Base-by-base conservation (phyloP, 2,888 invertebrate species). In the Rhorus exstirpatorius region DNA sequence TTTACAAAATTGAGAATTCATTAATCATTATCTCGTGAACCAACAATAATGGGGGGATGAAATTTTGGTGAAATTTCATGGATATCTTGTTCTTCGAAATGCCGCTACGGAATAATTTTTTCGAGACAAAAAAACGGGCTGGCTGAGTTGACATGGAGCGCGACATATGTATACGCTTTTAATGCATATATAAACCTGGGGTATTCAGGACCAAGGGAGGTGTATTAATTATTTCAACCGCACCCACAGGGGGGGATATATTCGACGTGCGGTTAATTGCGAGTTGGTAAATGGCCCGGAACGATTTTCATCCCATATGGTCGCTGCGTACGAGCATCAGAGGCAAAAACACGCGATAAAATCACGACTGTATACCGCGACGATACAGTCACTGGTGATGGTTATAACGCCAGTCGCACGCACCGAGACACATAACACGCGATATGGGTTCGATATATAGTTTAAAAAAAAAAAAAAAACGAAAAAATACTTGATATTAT, bases 141-240 rank as follows among this genome's bases (percentile, higher is more conserved):
- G n/a, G n/a, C n/a, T n/a, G n/a, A n/a, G n/a, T n/a, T n/a, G n/a
- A n/a, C n/a, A n/a, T n/a, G n/a, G n/a, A n/a, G n/a, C n/a, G n/a
- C n/a, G n/a, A n/a, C n/a, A 38, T 10, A 38, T 38, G 10, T 8
- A 51, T 49, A 31, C 10, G n/a, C n/a, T n/a, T n/a, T n/a, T n/a
- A n/a, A 49, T 21, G 31, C 12, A 24, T 17, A 26, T 49, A 4
- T 38, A 38, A 38, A 35, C 14, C 2, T 49, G 65, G n/a, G n/a
- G n/a, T 8, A 44, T n/a, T 26, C 55, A 58, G 58, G 41, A 51
- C 49, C 51, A 63, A 41, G 53, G 21, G 44, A 31, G 31, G 74
- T 74, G 65, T 82, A 82, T 82, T 75, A 79, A 82, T 82, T 78
- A 78, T 78, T 82, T 68, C 41, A 70, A 78, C 78, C 74, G 74